Evolutionary conservation across 2,113 vertebrate genomes (phyloP).

Genomic region (Sapayoa aenigma): DNA sequence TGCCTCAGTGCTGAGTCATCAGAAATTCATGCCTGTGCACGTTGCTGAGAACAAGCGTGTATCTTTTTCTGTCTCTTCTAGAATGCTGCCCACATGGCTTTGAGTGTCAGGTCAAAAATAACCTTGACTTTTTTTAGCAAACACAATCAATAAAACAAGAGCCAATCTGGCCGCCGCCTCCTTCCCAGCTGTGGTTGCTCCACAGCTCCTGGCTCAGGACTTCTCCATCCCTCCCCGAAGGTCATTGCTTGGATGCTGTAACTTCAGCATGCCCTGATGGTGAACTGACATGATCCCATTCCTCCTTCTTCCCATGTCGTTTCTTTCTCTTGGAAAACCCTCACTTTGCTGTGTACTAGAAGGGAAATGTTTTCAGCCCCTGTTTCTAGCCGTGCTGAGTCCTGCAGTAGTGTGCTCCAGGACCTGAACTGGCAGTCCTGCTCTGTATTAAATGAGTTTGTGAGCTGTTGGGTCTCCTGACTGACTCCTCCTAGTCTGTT

Average conservation of each 20-base stretch:
- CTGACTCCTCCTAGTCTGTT: background rate
- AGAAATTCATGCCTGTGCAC: background rate
- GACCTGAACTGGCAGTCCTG: background rate
- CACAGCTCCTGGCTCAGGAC: background rate
- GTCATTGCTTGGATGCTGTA: background rate
- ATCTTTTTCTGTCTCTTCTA: background rate
- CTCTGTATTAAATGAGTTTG: background rate
- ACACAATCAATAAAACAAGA: slow-evolving; percentile 50
- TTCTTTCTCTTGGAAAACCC: background rate
- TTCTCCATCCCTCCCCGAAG: background rate
- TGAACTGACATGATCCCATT: background rate
- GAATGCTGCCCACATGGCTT: background rate
- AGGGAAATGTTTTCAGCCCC: background rate
- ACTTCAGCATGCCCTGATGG: background rate
- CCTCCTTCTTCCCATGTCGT: background rate
- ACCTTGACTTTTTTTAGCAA: slow-evolving; percentile 46
- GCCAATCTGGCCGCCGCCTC: background rate
- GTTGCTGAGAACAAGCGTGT: background rate
- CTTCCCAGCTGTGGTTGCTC: slow-evolving; percentile 45
- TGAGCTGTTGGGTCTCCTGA: background rate
- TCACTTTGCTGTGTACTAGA: background rate
- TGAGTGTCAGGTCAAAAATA: slow-evolving; percentile 50
- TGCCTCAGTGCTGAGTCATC: background rate
- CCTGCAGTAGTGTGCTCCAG: background rate
- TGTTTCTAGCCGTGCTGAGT: background rate